Base-by-base conservation (phyloP, 2,113 vertebrate species). In the Echinops telfairi region DNA sequence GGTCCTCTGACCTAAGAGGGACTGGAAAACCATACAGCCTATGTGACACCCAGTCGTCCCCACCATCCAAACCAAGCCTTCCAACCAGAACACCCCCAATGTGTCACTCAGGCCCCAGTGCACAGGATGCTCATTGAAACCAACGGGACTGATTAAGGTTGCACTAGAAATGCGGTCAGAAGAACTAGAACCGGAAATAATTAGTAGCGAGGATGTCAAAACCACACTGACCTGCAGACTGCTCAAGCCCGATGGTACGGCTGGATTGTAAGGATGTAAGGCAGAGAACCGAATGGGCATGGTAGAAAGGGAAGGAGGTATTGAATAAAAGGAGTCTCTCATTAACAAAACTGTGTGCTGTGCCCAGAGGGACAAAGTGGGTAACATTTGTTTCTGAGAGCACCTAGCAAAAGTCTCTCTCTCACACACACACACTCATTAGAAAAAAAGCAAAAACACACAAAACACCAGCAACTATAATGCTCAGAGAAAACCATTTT, bases 141-240 rank as follows among this genome's bases (percentile, higher is more conserved):
- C 71, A 95, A 91, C 4, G 77, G 33, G 66, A 64, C 36, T 81
- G 79, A 97, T 90, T 92, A 92, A 91, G 31, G 78, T 86, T 36
- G 47, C 38, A 70, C 83, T 88, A 83, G 64, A 93, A 90, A 90
- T 43, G 75, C 10, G 77, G 20, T 73, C 36, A 62, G 76, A 95
- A 79, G 73, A 86, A 86, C 95, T 4, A 81, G 14, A 86, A 16
- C 20, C 14, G 3, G 80, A 85, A 29, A 86, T 70, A 91, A 90
- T 75, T 78, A 86, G 75, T 73, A 66, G 0, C 89, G 38, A 90
- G 64, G 23, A 57, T 11, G 17, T 75, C 78, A 78, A 87, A 92
- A 64, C 20, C 22, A 47, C 10, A 84, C 11, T 29, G 62, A 43
- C 22, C 36, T 1, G 38, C 29, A 68, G n/a, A 57, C 29, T 62